Evolutionary conservation across 2,113 vertebrate species (phyloP).

Genomic region (Saccopteryx bilineata): DNA sequence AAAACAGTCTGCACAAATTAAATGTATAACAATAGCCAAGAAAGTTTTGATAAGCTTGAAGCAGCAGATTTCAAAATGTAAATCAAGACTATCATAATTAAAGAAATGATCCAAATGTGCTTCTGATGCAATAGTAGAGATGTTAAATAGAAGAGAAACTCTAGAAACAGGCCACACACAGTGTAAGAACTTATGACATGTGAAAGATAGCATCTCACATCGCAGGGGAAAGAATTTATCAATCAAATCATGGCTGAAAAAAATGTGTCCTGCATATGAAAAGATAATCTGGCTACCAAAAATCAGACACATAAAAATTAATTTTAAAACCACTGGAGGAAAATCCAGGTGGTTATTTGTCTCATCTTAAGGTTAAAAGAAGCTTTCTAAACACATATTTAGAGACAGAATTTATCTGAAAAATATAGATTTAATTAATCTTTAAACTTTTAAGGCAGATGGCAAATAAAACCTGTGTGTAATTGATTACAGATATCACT

Average conservation of each 20-base stretch:
- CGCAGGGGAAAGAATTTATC: not conserved
- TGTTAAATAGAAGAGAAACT: slow-evolving; percentile 25
- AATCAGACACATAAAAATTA: not conserved
- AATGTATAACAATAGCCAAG: slow-evolving; percentile 26
- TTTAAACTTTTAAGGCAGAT: not conserved
- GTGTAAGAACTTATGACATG: not conserved
- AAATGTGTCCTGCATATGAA: not conserved
- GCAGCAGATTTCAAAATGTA: slow-evolving; percentile 52
- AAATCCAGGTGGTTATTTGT: not conserved
- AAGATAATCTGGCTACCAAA: not conserved
- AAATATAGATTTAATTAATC: slow-evolving; percentile 22
- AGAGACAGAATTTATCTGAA: not conserved
- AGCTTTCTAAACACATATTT: not conserved
- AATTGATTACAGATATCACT: not conserved
- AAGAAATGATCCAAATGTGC: not conserved
- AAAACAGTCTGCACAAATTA: slow-evolving; percentile 53
- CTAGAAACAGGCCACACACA: not conserved
- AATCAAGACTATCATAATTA: slow-evolving; percentile 17
- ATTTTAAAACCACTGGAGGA: slow-evolving; percentile 12
- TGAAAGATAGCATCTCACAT: not conserved
- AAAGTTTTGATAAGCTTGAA: slow-evolving; percentile 42
- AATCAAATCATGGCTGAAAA: not conserved
- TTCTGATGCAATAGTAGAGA: not conserved
- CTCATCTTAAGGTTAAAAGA: not conserved
- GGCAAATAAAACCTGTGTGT: not conserved